A percentile compares a stretch with the other conserved stretches of the same genome.
Evolutionary conservation across 2,888 invertebrate genomes (phyloP).

Genomic region (Agrochola macilenta): DNA sequence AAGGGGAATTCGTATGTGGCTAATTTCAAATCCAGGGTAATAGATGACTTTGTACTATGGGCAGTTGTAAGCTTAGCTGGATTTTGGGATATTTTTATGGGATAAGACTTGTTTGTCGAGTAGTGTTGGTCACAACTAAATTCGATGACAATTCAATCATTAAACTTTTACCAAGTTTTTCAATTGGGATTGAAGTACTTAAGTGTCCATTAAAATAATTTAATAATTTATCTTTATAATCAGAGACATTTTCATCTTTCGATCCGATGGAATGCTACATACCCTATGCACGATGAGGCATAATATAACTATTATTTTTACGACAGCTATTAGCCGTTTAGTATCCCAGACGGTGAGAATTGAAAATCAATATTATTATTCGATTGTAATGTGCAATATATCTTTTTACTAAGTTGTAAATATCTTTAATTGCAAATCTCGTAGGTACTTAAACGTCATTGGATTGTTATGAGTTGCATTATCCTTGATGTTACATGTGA

Average conservation of each 20-base stretch:
- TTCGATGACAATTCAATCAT: background rate
- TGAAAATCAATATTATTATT: too few species aligned
- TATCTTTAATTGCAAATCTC: too few species aligned
- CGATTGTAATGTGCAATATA: too few species aligned
- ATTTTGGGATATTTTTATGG: conserved; percentile 29
- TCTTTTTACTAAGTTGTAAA: too few species aligned
- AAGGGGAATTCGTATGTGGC: conserved; percentile 58
- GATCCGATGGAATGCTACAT: background rate
- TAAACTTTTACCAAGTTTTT: background rate
- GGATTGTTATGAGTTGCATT: too few species aligned
- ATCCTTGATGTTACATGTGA: too few species aligned
- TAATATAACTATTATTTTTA: background rate
- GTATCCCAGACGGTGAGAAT: background rate
- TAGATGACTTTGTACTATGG: conserved; percentile 44
- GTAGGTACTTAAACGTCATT: too few species aligned
- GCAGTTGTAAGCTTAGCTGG: conserved; percentile 30
- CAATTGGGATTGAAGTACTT: background rate
- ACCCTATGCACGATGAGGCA: background rate
- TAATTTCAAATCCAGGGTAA: conserved; percentile 59
- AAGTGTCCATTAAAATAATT: background rate
- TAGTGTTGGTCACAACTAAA: background rate
- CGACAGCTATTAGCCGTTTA: background rate
- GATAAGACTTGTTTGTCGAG: background rate
- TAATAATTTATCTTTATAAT: background rate
- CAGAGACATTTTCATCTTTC: background rate